Percentiles rank a stretch among this genome's conserved stretches.
Conservation (phyloP, 2,888 invertebrate species). For the Trichopoda pennipes region DNA sequence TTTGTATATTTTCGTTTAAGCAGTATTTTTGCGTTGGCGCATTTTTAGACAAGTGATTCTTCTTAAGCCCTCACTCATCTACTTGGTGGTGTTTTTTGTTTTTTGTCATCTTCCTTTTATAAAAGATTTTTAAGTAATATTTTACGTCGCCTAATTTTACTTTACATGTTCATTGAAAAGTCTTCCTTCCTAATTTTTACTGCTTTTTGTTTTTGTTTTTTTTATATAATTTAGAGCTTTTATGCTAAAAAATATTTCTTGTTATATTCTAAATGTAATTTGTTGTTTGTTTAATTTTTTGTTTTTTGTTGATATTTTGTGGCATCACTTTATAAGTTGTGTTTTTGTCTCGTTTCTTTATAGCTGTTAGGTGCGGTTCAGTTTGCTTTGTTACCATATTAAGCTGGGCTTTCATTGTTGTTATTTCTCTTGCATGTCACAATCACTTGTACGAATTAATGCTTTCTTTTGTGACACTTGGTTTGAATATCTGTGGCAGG, state of each 20-base stretch:
- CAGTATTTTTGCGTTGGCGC: conserved; percentile 69
- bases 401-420: conserved; percentile 71
- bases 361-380: conserved; percentile 69
- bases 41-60: conserved; percentile 63
- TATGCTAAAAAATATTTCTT: conserved; percentile 2
- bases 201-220: not conserved
- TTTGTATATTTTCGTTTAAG: not conserved
- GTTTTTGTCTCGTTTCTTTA: conserved; percentile 52
- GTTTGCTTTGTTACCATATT: conserved; percentile 47
- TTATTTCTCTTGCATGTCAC: conserved; percentile 60
- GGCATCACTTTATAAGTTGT: conserved; percentile 68
- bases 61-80: conserved; percentile 52
- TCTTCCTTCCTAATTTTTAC: conserved; percentile 47
- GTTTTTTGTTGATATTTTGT: conserved; percentile 36
- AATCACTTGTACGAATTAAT: conserved; percentile 65
- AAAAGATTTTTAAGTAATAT: conserved; percentile 24
- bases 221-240: too few relatives aligned
- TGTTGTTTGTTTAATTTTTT: conserved; percentile 42
- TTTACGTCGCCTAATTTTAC: conserved; percentile 51
- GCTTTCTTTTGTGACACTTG: conserved; percentile 69
- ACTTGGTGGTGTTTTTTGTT: conserved; percentile 55
- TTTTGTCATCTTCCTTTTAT: conserved; percentile 45
- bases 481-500: conserved; percentile 67
- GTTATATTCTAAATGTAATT: conserved; percentile 44
- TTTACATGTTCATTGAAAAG: conserved; percentile 55